Base-by-base conservation (phyloP, 2,797 vertebrate species). In the Crax fasciolata region DNA sequence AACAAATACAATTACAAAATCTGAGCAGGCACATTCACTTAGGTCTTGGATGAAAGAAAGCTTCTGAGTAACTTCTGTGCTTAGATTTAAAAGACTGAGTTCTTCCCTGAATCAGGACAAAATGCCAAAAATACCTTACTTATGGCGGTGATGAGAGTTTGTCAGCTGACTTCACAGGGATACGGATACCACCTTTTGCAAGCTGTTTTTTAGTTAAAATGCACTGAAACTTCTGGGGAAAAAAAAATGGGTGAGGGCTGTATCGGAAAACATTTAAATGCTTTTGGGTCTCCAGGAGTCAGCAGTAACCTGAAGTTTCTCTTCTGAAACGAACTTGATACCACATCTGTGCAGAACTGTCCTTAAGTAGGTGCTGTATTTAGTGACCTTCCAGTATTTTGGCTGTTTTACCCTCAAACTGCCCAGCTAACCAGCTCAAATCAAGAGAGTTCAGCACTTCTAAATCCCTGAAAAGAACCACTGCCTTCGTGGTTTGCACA, bases 171-270 rank as follows among this genome's bases (percentile, higher is more conserved):
- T 54, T 82, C 43, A 77, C 10, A 35, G 48, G 32, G 19, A 74
- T 54, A 54, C 0, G 28, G 43, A 61, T 27, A 62, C 30, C 30
- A 76, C 32, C 15, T 76, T 55, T 58, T 38, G 43, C 35, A 80
- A 90, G 43, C 6, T 75, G 20, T 1, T 55, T 89, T 94, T 82
- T 79, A 62, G 44, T 57, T 89, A 16, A 21, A 63, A 28, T 23
- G 52, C 11, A 51, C 8, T 7, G 19, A 57, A 43, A 73, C 5
- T 30, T 21, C 39, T 59, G 32, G 49, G 35, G 35, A 35, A 35
- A 84, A 89, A 84, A 35, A 35, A 84, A 89, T 82, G 74, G 27
- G 55, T 13, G 38, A 92, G 17, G 32, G 28, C 24, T 73, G 61
- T 20, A 52, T 23, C n/a, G 30, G 30, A 75, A 87, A 86, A 88